Conservation (phyloP, 1,140 invertebrate genomes). For the Drosophila mojavensis region DNA sequence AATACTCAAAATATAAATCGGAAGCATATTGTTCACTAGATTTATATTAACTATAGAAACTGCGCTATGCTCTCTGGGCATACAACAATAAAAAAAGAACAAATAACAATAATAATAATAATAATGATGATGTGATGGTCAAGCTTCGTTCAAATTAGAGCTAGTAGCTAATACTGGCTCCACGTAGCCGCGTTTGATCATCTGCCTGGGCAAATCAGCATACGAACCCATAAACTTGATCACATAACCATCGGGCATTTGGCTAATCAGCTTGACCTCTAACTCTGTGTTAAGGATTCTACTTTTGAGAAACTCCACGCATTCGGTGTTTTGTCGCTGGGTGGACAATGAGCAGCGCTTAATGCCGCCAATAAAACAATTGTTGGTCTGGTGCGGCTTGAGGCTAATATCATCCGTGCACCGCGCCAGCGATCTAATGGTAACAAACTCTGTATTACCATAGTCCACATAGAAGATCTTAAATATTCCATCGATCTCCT, state of each 20-base stretch:
- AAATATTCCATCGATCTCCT: slow-evolving; percentile 54
- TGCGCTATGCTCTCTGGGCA: too few species aligned
- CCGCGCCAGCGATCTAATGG: slow-evolving; percentile 34
- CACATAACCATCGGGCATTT: slow-evolving; percentile 45
- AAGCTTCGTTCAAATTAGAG: too few species aligned
- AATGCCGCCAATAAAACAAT: slow-evolving; percentile 56
- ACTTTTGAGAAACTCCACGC: slow-evolving; percentile 54
- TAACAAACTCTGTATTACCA: slow-evolving; percentile 65
- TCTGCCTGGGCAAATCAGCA: slow-evolving; percentile 12
- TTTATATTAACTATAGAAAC: too few species aligned
- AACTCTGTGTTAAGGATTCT: slow-evolving; percentile 47
- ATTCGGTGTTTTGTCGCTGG: slow-evolving; percentile 14
- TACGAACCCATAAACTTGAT: slow-evolving; percentile 31
- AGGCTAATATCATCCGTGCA: slow-evolving; percentile 45
- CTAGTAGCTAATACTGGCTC: neutral
- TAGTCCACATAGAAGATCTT: slow-evolving; percentile 80
- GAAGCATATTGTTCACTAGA: too few species aligned
- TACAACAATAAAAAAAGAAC: neutral
- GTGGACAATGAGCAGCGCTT: neutral
- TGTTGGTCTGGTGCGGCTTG: slow-evolving; percentile 58
- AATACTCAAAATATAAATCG: too few species aligned
- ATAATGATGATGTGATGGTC: too few species aligned
- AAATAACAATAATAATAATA: neutral
- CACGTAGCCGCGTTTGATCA: slow-evolving; percentile 45
- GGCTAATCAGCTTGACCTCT: slow-evolving; percentile 38